Percentiles rank a stretch among this genome's conserved stretches.
Evolutionary conservation across 2,113 vertebrate species (phyloP).

Genomic region (Tachuris rubrigastra): DNA sequence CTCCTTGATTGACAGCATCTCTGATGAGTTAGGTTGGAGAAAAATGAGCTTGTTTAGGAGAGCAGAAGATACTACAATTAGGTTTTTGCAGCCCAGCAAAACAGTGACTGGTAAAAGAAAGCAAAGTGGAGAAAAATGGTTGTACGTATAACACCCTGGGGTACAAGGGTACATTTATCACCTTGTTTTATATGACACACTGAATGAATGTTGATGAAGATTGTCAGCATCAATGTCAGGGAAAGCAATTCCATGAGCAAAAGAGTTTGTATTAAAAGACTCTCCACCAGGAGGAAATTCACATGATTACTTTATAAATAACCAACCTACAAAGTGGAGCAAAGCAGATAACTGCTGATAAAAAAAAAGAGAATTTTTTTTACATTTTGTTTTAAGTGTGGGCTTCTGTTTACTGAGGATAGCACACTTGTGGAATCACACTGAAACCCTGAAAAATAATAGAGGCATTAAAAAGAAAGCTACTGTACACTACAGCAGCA

Average conservation of each 20-base stretch:
- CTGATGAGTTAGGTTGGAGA: slow-evolving; percentile 54
- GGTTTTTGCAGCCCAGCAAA: not conserved
- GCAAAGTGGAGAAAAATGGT: slow-evolving; percentile 21
- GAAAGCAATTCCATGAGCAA: slow-evolving; percentile 8
- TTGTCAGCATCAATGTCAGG: not conserved
- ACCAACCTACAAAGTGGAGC: not conserved
- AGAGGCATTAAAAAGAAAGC: not conserved
- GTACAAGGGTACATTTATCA: slow-evolving; percentile 39
- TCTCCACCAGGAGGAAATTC: not conserved
- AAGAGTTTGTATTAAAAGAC: slow-evolving; percentile 2
- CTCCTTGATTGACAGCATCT: slow-evolving; percentile 46
- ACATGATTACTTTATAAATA: not conserved
- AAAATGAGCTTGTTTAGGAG: slow-evolving; percentile 64
- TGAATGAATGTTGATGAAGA: slow-evolving; percentile 40
- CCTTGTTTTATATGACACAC: slow-evolving; percentile 23
- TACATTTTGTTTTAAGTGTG: not conserved
- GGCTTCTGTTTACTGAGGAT: not conserved
- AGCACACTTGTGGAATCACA: accelerated
- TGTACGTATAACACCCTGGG: not conserved
- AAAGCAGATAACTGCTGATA: not conserved
- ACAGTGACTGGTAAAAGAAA: slow-evolving; percentile 14
- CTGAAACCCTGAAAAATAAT: not conserved
- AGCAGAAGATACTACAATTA: slow-evolving; percentile 62
- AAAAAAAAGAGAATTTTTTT: not conserved
- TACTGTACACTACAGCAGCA: not conserved